Evolutionary conservation across 2,888 invertebrate species (phyloP).

Genomic region (Caenorhabditis sinica): DNA sequence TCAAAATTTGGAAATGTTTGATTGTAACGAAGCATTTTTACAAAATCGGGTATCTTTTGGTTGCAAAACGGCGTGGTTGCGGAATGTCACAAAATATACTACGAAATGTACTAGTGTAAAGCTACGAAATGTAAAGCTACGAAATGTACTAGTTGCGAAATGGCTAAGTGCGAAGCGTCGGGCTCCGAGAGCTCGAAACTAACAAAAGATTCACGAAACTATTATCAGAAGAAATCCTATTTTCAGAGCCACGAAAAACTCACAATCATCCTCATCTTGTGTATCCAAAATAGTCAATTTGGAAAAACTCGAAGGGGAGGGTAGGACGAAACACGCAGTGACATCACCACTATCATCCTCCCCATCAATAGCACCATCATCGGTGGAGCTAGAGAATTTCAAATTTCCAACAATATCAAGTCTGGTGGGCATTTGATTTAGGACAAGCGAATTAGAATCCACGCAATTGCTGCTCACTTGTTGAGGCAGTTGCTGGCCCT

Average conservation of each 20-base stretch:
- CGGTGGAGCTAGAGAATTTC: constrained; percentile 45
- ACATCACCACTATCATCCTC: constrained; percentile 62
- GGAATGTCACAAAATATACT: no score
- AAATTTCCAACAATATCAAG: constrained; percentile 63
- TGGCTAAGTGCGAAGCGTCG: no score
- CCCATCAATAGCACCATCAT: constrained; percentile 36
- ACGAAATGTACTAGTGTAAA: no score
- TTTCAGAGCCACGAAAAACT: constrained; percentile 3
- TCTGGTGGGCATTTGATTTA: constrained; percentile 50
- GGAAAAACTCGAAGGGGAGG: constrained; percentile 60
- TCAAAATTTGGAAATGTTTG: no score
- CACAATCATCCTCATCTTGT: constrained; percentile 37
- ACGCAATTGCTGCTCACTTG: background rate
- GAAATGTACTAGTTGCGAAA: no score
- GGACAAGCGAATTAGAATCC: constrained; percentile 18
- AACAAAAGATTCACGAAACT: no score
- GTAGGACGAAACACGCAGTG: constrained; percentile 67
- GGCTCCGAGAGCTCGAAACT: no score
- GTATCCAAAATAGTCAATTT: constrained; percentile 57
- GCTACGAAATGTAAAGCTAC: no score
- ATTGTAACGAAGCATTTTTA: no score
- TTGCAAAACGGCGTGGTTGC: no score
- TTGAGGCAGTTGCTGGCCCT: background rate
- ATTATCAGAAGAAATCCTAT: no score
- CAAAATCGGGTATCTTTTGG: no score